Conservation (phyloP, 2,113 vertebrate species). For the Corvus moneduloides region DNA sequence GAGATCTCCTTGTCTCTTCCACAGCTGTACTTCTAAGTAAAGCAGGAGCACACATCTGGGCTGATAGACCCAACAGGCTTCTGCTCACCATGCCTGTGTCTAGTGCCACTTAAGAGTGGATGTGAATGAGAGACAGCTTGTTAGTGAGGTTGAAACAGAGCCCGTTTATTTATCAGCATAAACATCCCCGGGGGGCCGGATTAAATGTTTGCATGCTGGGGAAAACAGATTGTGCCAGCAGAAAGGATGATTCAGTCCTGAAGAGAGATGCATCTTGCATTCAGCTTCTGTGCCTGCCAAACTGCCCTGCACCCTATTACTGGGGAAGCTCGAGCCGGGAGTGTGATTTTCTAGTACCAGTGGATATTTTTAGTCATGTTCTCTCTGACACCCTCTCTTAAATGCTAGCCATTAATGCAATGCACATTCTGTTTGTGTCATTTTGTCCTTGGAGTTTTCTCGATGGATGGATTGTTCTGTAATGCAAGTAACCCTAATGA, state of each 20-base stretch:
- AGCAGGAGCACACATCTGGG: not conserved
- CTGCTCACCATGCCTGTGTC: not conserved
- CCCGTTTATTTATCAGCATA: not conserved
- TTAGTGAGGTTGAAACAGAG: not conserved
- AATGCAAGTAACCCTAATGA: slow-evolving; percentile 23
- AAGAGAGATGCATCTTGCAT: not conserved
- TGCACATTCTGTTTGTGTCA: not conserved
- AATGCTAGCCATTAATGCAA: not conserved
- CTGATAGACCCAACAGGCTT: not conserved
- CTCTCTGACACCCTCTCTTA: not conserved
- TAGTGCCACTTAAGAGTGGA: not conserved
- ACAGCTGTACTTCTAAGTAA: not conserved
- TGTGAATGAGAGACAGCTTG: not conserved
- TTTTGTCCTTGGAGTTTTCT: slow-evolving; percentile 28
- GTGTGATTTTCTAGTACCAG: not conserved
- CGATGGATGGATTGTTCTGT: not conserved
- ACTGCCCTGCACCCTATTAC: not conserved
- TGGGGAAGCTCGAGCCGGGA: not conserved
- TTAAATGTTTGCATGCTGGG: not conserved
- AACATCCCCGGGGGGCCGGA: not conserved
- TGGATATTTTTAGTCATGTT: slow-evolving; percentile 20
- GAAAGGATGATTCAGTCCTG: slow-evolving; percentile 32
- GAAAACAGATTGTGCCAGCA: slow-evolving; percentile 20
- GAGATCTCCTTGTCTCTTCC: not conserved
- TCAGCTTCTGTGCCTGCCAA: not conserved